phyloP scores from a whole-genome alignment of 2,797 vertebrate species.

The Vultur gryphus region DNA sequence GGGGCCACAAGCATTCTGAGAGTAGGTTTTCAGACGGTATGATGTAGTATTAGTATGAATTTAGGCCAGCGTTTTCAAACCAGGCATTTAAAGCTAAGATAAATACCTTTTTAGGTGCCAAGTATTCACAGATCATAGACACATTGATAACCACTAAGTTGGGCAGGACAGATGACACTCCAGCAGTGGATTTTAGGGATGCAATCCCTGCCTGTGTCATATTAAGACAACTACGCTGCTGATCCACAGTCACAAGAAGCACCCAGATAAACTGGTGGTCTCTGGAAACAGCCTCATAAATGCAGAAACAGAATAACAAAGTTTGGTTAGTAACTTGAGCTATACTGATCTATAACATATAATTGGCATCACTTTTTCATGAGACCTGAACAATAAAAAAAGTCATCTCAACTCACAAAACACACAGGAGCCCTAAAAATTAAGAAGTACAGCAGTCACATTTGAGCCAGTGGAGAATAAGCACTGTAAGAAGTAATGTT shows the following conservation, averaged over 20 bases:
- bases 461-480: neutral
- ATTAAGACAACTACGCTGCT: neutral
- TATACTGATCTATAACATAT: neutral
- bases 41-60: neutral
- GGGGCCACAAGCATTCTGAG: neutral
- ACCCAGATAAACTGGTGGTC: neutral
- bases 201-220: neutral
- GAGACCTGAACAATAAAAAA: neutral
- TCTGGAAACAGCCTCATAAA: neutral
- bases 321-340: neutral
- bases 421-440: neutral
- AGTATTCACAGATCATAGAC: neutral
- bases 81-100: neutral
- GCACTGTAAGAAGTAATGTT: neutral
- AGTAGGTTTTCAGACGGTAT: neutral
- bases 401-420: neutral
- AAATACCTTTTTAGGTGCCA: neutral
- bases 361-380: neutral
- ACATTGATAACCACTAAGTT: neutral
- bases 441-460: neutral
- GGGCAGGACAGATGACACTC: neutral
- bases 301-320: neutral
- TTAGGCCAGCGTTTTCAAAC: neutral
- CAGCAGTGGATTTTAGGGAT: neutral
- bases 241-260: neutral